phyloP scores from a whole-genome alignment of 1,140 invertebrate genomes.

The Drosophila pectinifera region DNA sequence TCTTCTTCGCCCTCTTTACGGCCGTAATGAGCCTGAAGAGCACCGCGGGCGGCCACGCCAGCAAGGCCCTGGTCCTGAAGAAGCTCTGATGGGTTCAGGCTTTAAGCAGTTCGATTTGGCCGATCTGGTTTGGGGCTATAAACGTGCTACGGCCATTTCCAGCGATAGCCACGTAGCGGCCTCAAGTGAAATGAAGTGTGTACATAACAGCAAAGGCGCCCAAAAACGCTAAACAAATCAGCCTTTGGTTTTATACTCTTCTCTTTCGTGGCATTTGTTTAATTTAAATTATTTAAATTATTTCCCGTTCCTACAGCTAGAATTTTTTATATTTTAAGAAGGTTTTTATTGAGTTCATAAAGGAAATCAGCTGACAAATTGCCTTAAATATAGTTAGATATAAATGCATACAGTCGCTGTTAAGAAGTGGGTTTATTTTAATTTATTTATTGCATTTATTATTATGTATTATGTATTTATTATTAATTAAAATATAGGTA shows the following conservation, averaged over 20 bases:
- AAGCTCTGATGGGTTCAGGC: slow-evolving; percentile 58
- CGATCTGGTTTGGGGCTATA: slow-evolving; percentile 9
- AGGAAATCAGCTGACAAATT: background rate
- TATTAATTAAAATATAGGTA: background rate
- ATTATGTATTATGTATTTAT: too few relatives aligned
- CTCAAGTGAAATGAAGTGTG: slow-evolving; percentile 48
- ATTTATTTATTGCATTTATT: too few relatives aligned
- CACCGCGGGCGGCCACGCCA: slow-evolving; percentile 55
- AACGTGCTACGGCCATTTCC: slow-evolving; percentile 17
- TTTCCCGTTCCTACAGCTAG: too few relatives aligned
- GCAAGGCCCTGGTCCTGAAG: slow-evolving; percentile 75
- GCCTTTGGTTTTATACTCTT: slow-evolving; percentile 3
- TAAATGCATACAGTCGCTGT: background rate
- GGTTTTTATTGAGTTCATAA: background rate
- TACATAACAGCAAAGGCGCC: slow-evolving; percentile 16
- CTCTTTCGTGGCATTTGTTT: too few relatives aligned
- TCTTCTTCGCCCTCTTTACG: slow-evolving; percentile 93
- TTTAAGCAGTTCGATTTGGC: slow-evolving; percentile 18
- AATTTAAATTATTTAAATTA: too few relatives aligned
- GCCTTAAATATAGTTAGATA: background rate
- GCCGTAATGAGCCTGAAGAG: slow-evolving; percentile 87
- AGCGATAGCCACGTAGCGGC: slow-evolving; percentile 16
- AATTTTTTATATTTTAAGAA: background rate
- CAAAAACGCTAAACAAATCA: slow-evolving; percentile 5
- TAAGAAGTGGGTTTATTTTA: too few relatives aligned